Conservation (phyloP, 2,888 invertebrate species). For the Plagodis pulveraria region DNA sequence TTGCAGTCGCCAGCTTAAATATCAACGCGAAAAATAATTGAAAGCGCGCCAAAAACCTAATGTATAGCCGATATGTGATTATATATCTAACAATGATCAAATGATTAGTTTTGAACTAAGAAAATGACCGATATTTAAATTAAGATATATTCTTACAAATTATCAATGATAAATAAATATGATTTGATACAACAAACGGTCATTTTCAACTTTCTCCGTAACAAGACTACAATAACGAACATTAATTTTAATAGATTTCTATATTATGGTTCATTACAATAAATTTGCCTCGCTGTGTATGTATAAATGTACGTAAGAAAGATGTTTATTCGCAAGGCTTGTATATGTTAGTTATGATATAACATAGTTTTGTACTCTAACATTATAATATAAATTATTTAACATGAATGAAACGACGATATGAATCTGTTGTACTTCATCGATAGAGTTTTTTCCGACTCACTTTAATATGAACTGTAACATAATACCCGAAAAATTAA, state of each 20-base stretch:
- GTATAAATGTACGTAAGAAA: neutral
- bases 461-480: slow-evolving; percentile 1
- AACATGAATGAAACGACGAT: slow-evolving; percentile 50
- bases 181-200: neutral
- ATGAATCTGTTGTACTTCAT: slow-evolving; percentile 65
- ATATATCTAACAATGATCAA: slow-evolving; percentile 35
- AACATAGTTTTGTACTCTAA: slow-evolving; percentile 59
- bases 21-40: slow-evolving; percentile 43
- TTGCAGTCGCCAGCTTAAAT: slow-evolving; percentile 55
- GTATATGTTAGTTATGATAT: slow-evolving; percentile 31
- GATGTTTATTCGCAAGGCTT: slow-evolving; percentile 14
- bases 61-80: slow-evolving; percentile 33
- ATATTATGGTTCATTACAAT: no score
- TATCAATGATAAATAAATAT: neutral
- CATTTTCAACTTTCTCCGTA: slow-evolving; percentile 3
- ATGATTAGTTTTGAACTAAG: slow-evolving; percentile 4
- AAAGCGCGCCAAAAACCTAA: slow-evolving; percentile 22
- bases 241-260: no score
- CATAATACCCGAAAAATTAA: no score
- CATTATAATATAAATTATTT: slow-evolving; percentile 42
- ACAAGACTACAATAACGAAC: no score
- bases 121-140: slow-evolving; percentile 10
- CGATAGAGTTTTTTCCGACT: slow-evolving; percentile 13
- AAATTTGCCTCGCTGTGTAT: no score
- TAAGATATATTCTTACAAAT: neutral